These are phyloP conservation scores for Portevinia maculata DNA, from an alignment of 2,888 invertebrate species.

Conservation along the genomic window DNA sequence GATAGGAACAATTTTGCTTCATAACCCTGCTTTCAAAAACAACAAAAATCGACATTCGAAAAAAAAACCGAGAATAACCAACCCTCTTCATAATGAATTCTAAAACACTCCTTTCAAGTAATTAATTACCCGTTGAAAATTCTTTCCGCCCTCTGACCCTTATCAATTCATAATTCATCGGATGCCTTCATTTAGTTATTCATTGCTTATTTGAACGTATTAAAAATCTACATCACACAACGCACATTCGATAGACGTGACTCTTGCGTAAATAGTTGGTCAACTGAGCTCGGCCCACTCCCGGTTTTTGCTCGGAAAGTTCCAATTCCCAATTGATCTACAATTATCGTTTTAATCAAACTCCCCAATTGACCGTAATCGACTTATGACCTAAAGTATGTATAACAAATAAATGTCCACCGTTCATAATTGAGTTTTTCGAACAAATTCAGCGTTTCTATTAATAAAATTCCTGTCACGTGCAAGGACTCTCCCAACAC, in stretches of 20 bases:
- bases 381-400: slow-evolving; percentile 49
- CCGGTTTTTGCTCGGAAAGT: slow-evolving; percentile 10
- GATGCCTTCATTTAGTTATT: background rate
- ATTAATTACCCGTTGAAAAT: too few species aligned
- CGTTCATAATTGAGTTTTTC: slow-evolving; percentile 57
- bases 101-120: too few species aligned
- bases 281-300: background rate
- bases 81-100: background rate
- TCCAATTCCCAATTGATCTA: slow-evolving; percentile 45
- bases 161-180: slow-evolving; percentile 16
- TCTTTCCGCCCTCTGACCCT: background rate
- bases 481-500: slow-evolving; percentile 21
- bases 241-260: slow-evolving; percentile 16
- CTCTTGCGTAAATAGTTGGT: background rate
- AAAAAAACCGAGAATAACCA: too few species aligned
- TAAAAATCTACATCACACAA: background rate
- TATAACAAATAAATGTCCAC: slow-evolving; percentile 62
- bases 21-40: background rate
- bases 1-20: too few species aligned
- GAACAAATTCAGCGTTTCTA: slow-evolving; percentile 35
- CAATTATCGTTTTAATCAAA: slow-evolving; percentile 64
- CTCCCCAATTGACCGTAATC: slow-evolving; percentile 55
- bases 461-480: slow-evolving; percentile 52
- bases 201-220: background rate
- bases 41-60: too few species aligned